Evolutionary conservation across 2,113 vertebrate genomes (phyloP).

Genomic region (Ailurus styani): DNA sequence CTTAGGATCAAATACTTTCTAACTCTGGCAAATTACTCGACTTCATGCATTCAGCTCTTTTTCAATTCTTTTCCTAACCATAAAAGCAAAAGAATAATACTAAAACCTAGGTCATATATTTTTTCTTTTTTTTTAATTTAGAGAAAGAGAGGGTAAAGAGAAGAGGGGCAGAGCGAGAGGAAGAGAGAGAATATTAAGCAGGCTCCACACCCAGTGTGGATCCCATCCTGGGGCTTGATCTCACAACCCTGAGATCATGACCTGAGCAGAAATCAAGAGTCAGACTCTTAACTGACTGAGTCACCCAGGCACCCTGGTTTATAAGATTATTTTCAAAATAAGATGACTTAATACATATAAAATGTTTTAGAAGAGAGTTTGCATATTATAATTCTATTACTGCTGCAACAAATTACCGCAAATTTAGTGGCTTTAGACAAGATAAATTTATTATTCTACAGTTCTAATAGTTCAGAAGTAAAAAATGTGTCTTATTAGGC

Average conservation of each 20-base stretch:
- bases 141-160: not conserved
- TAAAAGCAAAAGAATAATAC: not conserved
- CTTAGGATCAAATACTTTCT: not conserved
- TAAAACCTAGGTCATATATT: not conserved
- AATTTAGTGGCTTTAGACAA: not conserved
- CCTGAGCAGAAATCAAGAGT: not conserved
- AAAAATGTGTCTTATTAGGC: not conserved
- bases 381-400: not conserved
- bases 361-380: not conserved
- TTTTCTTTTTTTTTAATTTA: not conserved
- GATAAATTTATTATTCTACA: not conserved
- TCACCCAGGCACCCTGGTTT: not conserved
- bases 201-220: not conserved
- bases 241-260: no score
- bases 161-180: not conserved
- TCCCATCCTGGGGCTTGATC: not conserved
- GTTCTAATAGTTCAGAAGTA: not conserved
- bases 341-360: not conserved
- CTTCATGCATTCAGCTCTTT: not conserved
- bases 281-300: not conserved
- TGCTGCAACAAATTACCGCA: not conserved
- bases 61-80: no score
- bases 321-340: not conserved
- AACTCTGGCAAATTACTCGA: not conserved
- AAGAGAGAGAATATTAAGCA: not conserved